Conservation (phyloP, 37 sponge, comb jelly and placozoan genomes). For the Cladorhizidae sp. region DNA sequence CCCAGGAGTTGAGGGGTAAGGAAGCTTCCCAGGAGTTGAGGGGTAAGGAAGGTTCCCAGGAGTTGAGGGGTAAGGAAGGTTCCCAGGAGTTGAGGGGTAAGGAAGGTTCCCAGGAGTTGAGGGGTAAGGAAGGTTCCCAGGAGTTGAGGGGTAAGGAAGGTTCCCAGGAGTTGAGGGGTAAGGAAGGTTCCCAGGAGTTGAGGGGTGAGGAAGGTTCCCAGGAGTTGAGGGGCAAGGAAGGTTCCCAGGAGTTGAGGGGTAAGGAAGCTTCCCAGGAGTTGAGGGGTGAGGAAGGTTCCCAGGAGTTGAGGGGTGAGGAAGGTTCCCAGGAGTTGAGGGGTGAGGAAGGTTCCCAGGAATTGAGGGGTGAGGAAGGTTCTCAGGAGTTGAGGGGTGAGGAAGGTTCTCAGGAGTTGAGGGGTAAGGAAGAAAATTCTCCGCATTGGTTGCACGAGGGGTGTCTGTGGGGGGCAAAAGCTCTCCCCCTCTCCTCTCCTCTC, state of each 20-base stretch:
- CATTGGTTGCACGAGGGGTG: no score
- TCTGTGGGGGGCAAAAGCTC: no score
- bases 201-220: neutral
- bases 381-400: no score
- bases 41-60: neutral
- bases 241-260: neutral
- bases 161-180: neutral
- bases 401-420: no score
- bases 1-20: no score
- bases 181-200: neutral
- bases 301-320: neutral
- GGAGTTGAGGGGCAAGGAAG: constrained; percentile 2
- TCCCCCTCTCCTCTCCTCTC: no score
- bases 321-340: neutral
- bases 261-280: neutral
- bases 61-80: neutral
- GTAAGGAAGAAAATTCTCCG: no score
- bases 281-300: neutral
- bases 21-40: no score
- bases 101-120: neutral
- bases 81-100: neutral
- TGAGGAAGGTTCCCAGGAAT: neutral
- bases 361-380: neutral
- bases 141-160: neutral
- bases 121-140: neutral